phyloP scores from a whole-genome alignment of 2,888 invertebrate genomes.

The Ectobius pallidus region DNA sequence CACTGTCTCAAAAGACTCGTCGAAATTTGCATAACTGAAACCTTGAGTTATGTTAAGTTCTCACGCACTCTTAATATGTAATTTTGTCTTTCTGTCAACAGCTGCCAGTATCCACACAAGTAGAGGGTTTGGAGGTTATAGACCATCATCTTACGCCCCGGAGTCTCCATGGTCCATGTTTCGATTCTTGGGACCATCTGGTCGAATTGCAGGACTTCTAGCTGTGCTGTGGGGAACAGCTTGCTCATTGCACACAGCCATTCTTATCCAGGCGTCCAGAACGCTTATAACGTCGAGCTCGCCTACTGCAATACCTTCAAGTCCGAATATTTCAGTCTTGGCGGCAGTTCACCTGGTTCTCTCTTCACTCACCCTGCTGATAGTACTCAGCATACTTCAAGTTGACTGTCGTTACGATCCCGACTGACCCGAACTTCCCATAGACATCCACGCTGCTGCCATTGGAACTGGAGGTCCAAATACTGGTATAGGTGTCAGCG shows the following conservation, averaged over 20 bases:
- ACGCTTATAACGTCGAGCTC: conserved; percentile 52
- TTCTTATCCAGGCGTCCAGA: conserved; percentile 61
- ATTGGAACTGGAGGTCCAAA: conserved; percentile 48
- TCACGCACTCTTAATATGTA: too few relatives aligned
- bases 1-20: too few relatives aligned
- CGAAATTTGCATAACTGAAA: too few relatives aligned
- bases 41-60: too few relatives aligned
- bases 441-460: conserved; percentile 55
- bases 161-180: conserved; percentile 48
- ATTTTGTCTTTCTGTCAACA: conserved; percentile 55
- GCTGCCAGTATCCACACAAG: conserved; percentile 68
- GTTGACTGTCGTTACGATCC: conserved; percentile 60
- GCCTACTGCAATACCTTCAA: neutral
- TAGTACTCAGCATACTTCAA: conserved; percentile 61
- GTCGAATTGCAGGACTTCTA: conserved; percentile 52
- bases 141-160: conserved; percentile 51
- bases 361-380: conserved; percentile 59
- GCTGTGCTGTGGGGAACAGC: conserved; percentile 63
- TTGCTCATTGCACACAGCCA: conserved; percentile 60
- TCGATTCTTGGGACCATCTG: conserved; percentile 53
- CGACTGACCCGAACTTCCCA: conserved; percentile 52
- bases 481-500: conserved; percentile 47
- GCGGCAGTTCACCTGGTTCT: conserved; percentile 56
- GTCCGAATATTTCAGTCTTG: conserved; percentile 26
- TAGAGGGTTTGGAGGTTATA: conserved; percentile 55